These are phyloP conservation scores for Macrotus californicus DNA, from an alignment of 2,113 vertebrate genomes.

Conservation along the genomic window DNA sequence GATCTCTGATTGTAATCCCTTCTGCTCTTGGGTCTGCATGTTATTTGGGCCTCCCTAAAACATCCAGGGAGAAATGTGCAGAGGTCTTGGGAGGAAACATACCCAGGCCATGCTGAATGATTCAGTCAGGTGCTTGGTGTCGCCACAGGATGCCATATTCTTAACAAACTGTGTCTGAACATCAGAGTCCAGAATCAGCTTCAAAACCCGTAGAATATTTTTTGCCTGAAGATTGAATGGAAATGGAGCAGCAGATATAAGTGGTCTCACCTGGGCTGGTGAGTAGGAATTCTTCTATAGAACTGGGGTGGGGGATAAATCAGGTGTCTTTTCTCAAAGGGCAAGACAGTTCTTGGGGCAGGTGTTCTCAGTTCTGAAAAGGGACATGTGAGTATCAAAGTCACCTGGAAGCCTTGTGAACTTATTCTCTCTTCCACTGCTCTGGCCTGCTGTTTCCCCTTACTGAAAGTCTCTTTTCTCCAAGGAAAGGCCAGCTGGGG, in stretches of 20 bases:
- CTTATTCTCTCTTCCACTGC: neutral
- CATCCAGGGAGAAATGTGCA: slow-evolving; percentile 38
- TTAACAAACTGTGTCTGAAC: slow-evolving; percentile 2
- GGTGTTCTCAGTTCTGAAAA: neutral
- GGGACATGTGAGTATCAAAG: neutral
- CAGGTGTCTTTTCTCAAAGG: neutral
- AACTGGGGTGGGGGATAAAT: neutral
- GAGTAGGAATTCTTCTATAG: neutral
- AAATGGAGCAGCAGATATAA: neutral
- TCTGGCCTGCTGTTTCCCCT: neutral
- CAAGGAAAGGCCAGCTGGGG: neutral
- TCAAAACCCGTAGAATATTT: neutral
- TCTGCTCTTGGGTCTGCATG: slow-evolving; percentile 25
- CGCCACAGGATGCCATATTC: neutral
- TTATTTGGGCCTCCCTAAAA: slow-evolving; percentile 25
- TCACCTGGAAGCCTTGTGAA: neutral
- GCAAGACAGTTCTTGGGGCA: neutral
- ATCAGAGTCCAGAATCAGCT: neutral
- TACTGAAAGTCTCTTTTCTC: neutral
- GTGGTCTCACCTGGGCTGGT: too few relatives aligned
- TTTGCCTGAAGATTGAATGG: neutral
- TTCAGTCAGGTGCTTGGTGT: neutral
- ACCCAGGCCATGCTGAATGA: neutral
- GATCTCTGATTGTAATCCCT: slow-evolving; percentile 41
- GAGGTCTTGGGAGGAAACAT: neutral